A percentile compares a stretch with the other conserved stretches of the same genome.
phyloP scores from a whole-genome alignment of 2,797 vertebrate genomes.

The Falco naumanni region DNA sequence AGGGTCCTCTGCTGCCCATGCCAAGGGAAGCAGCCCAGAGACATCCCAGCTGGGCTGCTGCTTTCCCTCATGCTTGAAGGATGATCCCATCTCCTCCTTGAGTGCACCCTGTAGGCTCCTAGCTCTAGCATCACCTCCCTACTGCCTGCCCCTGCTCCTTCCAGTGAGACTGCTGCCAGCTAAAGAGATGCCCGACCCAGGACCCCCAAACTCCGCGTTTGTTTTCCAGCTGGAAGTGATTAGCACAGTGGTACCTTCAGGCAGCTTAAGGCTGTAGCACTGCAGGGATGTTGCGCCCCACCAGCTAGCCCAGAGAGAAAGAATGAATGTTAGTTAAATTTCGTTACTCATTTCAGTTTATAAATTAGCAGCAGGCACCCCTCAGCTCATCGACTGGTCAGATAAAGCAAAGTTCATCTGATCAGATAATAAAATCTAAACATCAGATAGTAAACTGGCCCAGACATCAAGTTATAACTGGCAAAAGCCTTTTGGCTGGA shows the following conservation, averaged over 20 bases:
- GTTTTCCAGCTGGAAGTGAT: background rate
- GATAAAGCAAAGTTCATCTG: background rate
- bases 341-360: background rate
- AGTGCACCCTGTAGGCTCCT: background rate
- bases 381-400: background rate
- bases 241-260: background rate
- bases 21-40: background rate
- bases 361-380: background rate
- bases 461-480: background rate
- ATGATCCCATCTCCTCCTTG: background rate
- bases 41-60: background rate
- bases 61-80: background rate
- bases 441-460: background rate
- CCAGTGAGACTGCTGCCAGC: background rate
- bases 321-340: background rate
- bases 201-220: rapidly evolving
- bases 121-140: background rate
- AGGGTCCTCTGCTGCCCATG: background rate
- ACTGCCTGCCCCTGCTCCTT: background rate
- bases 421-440: background rate
- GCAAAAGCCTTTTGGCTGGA: background rate
- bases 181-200: background rate
- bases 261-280: background rate
- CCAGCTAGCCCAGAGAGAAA: background rate
- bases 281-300: background rate